These are phyloP conservation scores for Meiosimyza platycephala DNA, from an alignment of 2,888 invertebrate species.

Conservation along the genomic window DNA sequence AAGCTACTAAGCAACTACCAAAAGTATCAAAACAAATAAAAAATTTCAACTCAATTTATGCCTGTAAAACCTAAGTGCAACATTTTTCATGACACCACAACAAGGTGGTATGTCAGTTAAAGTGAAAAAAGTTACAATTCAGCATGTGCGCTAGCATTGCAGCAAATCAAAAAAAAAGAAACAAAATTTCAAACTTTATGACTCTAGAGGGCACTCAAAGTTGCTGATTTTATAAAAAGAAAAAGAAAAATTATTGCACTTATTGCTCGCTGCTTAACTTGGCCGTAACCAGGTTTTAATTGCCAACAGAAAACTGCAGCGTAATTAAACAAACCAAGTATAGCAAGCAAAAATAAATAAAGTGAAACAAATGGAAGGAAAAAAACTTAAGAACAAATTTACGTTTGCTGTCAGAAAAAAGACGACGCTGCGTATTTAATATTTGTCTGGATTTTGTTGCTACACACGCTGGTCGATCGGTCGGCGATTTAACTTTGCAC, in stretches of 20 bases:
- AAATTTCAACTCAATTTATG: no score
- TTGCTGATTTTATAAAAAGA: not conserved
- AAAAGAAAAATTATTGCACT: not conserved
- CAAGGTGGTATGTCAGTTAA: no score
- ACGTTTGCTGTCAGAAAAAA: conserved; percentile 64
- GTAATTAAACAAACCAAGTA: conserved; percentile 45
- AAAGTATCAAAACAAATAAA: no score
- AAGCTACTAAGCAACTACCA: no score
- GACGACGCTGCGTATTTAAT: conserved; percentile 48
- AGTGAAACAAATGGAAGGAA: not conserved
- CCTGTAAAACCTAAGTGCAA: no score
- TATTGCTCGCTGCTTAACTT: conserved; percentile 19
- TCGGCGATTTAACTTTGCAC: not conserved
- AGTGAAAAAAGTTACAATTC: no score
- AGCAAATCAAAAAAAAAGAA: not conserved
- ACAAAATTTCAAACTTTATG: conserved; percentile 13
- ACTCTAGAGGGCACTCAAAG: conserved; percentile 28
- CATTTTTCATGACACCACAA: no score
- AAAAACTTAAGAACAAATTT: conserved; percentile 58
- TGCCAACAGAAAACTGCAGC: conserved; percentile 56
- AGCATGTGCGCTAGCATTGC: not conserved
- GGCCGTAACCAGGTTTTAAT: conserved; percentile 55
- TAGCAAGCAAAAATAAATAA: not conserved
- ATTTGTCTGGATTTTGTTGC: conserved; percentile 9
- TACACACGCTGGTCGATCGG: not conserved